Evolutionary conservation across 2,888 invertebrate species (phyloP), one percentile per base, ranked within the genome.

Genomic region (Cryptops parisi): DNA sequence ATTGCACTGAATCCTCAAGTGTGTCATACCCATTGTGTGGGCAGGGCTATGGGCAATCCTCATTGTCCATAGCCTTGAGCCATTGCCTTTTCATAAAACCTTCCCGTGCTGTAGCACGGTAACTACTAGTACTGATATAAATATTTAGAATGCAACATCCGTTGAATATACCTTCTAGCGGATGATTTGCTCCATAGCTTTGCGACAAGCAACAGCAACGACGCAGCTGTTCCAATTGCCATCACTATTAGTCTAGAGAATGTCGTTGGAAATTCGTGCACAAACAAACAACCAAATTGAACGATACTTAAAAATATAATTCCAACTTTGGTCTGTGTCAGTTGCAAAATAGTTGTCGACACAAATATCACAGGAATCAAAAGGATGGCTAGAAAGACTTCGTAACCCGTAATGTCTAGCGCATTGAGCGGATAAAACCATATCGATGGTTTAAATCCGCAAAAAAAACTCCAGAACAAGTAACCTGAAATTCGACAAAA

Each of bases 361-460:
- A 50, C 58, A 25, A 59, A 43, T 27, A 63, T 40, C 15, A 65
- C 43, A 9, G 68, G 68, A 38, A 64, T 60, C 26, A 69, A 63
- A 62, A 67, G 64, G 1, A 63, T 58, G 1, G 58, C 61, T 26
- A 64, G 65, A 60, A 65, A 68, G 1, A 62, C 64, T 61, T 70
- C 70, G 62, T 68, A 70, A 25, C 70, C 70, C 2, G 69, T 65
- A 25, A 70, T 64, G 48, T 68, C 68, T 33, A 70, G 59, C 56
- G 68, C 66, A 60, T 70, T 70, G 15, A 70, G 60, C 6, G 70
- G 70, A 57, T 67, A 70, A 57, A 70, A 70, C 70, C 69, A 69
- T 39, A 70, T 68, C 67, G 69, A 66, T 0, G 69, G 67, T 4
- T 64, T 65, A 27, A 70, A 58, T 1, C 63, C 68, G 58, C 67